Evolutionary conservation across 2,113 vertebrate species (phyloP), one percentile per base, ranked within the genome.

Genomic region (Beaufortia kweichowensis): DNA sequence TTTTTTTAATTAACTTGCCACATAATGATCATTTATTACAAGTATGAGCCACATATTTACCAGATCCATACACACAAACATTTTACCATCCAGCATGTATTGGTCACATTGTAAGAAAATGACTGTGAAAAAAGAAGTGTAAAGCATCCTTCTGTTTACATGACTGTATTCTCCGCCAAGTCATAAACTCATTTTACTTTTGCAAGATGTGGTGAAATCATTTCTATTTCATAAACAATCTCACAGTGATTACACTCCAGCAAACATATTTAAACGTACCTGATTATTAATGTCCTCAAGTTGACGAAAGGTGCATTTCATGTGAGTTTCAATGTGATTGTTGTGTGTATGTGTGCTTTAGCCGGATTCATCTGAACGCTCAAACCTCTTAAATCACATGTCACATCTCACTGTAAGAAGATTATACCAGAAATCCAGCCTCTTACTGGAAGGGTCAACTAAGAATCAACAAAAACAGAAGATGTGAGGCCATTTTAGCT

Each of bases 381-480:
- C 88, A 87, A 87, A 84, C 82, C 83, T 53, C 65, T 85, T 60
- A 73, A 60, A 60, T 87, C 88, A 86, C 90, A 82, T 85, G 88
- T 84, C 84, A 66, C 76, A 55, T 21, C 55, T 53, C 86, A 83
- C 78, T 76, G 78, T 90, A 89, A 90, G 89, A 83, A 84, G 90
- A 91, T 91, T 91, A 91, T 50, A 68, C 7, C 48, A 60, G 68
- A 88, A 90, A 92, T 91, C 87, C 86, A 76, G 78, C 26, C 75
- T 35, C 29, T 75, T 43, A 76, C n/a, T 28, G 11, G 28, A 70
- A 64, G 59, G 63, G 26, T 43, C 33, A 35, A 70, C 43, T 14
- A 33, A 10, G 23, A 70, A 19, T 12, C 43, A 55, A 39, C 23
- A 2, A 50, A 60, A 72, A 78, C 24, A 23, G 41, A 17, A 41